Percentiles rank a stretch among this genome's conserved stretches.
These are phyloP conservation scores for Itoplectis maculator DNA, from an alignment of 2,888 invertebrate species.

Conservation along the genomic window DNA sequence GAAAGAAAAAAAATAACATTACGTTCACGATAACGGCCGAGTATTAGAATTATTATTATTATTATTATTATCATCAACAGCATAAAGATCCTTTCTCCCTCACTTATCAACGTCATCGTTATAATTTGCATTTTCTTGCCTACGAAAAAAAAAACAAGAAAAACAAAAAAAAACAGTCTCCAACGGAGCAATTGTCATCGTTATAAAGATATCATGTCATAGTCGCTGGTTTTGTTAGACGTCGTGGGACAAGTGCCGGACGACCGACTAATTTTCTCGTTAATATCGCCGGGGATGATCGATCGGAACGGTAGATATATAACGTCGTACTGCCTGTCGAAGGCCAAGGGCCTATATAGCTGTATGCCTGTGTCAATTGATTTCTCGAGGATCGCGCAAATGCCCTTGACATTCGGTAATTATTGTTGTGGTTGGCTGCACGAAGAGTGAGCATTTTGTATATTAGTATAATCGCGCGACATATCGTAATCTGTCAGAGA, in stretches of 20 bases:
- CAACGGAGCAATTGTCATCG: constrained; percentile 49
- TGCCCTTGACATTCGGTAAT: constrained; percentile 28
- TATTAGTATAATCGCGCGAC: constrained; percentile 43
- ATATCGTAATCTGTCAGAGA: constrained; percentile 41
- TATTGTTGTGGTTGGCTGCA: constrained; percentile 21
- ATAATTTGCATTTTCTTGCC: constrained; percentile 26
- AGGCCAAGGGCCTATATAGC: constrained; percentile 29
- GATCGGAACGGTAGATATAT: constrained; percentile 40
- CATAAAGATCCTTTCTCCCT: constrained; percentile 50
- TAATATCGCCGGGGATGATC: constrained; percentile 22
- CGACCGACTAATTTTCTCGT: constrained; percentile 33
- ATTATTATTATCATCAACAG: constrained; percentile 65
- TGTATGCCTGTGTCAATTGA: constrained; percentile 35
- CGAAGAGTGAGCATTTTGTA: constrained; percentile 17
- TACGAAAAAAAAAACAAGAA: constrained; percentile 1
- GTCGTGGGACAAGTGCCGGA: constrained; percentile 32
- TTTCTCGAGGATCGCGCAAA: constrained; percentile 24
- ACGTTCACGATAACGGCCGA: constrained; percentile 65
- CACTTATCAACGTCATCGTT: constrained; percentile 59
- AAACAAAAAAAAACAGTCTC: constrained; percentile 36
- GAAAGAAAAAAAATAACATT: constrained; percentile 43
- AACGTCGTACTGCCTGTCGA: constrained; percentile 39
- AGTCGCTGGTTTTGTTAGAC: constrained; percentile 32
- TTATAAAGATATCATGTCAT: constrained; percentile 54
- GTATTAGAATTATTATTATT: too few species aligned